phyloP scores from a whole-genome alignment of 2,888 invertebrate species.

The Brachycybe producta region DNA sequence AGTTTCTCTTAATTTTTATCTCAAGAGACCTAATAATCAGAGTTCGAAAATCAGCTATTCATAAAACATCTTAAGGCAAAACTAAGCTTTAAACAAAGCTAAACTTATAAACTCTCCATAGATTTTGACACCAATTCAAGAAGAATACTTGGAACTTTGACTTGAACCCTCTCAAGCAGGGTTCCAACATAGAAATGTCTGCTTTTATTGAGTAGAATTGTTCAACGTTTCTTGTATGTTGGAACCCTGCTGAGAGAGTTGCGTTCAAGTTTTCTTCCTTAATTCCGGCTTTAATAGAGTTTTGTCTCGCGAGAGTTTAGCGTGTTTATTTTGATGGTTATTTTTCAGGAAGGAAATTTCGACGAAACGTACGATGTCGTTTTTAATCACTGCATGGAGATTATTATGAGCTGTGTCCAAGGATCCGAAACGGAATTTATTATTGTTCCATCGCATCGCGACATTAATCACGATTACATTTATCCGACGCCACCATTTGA shows the following conservation, averaged over 20 bases:
- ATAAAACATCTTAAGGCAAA: no score
- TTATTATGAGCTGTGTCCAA: constrained; percentile 24
- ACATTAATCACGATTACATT: constrained; percentile 61
- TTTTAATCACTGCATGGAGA: constrained; percentile 45
- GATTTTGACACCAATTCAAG: no score
- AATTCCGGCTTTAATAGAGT: neutral
- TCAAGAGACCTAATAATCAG: no score
- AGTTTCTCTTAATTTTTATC: no score
- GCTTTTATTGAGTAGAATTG: no score
- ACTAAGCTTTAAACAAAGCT: no score
- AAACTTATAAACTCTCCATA: no score
- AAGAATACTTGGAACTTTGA: no score
- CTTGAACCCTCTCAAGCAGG: no score
- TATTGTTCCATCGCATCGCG: constrained; percentile 60
- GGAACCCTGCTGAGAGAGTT: constrained; percentile 23
- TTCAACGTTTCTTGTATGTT: no score
- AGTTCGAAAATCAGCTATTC: no score
- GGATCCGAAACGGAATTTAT: constrained; percentile 47
- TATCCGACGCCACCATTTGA: constrained; percentile 70
- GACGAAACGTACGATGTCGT: constrained; percentile 56
- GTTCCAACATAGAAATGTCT: no score
- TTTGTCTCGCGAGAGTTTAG: neutral
- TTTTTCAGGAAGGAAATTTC: constrained; percentile 30
- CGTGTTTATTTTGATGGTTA: neutral
- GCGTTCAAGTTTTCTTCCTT: neutral